Conservation (phyloP, 2,888 invertebrate species). For the Molorchus minor region DNA sequence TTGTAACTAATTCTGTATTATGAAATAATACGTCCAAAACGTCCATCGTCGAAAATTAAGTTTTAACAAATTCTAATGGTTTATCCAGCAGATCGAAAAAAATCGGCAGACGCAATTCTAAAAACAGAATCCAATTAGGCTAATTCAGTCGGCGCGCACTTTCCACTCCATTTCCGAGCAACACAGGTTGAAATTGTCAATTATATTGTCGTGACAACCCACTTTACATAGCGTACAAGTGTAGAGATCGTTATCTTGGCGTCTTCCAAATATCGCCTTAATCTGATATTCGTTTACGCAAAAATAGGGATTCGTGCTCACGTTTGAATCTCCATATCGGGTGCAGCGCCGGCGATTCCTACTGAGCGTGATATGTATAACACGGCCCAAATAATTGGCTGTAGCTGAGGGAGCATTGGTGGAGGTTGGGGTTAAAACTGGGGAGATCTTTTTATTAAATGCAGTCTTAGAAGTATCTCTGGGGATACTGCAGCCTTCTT, state of each 20-base stretch:
- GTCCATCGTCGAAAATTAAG: too few relatives aligned
- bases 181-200: slow-evolving; percentile 43
- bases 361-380: slow-evolving; percentile 42
- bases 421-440: background rate
- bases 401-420: slow-evolving; percentile 6
- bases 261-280: slow-evolving; percentile 46
- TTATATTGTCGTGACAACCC: slow-evolving; percentile 49
- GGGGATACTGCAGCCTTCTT: too few relatives aligned
- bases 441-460: background rate
- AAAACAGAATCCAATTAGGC: background rate
- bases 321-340: slow-evolving; percentile 42
- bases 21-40: too few relatives aligned
- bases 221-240: slow-evolving; percentile 45
- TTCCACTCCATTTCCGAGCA: slow-evolving; percentile 11
- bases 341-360: slow-evolving; percentile 12
- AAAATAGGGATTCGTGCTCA: slow-evolving; percentile 47
- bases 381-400: slow-evolving; percentile 41
- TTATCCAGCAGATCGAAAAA: too few relatives aligned
- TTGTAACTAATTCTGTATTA: too few relatives aligned
- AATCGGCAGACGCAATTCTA: too few relatives aligned
- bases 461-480: background rate
- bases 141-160: background rate
- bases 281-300: slow-evolving; percentile 46
- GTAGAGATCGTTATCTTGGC: slow-evolving; percentile 39
- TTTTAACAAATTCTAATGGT: too few relatives aligned